Percentiles rank a stretch among this genome's conserved stretches.
These are phyloP conservation scores for Podiceps cristatus DNA, from an alignment of 2,113 vertebrate genomes.

Conservation along the genomic window DNA sequence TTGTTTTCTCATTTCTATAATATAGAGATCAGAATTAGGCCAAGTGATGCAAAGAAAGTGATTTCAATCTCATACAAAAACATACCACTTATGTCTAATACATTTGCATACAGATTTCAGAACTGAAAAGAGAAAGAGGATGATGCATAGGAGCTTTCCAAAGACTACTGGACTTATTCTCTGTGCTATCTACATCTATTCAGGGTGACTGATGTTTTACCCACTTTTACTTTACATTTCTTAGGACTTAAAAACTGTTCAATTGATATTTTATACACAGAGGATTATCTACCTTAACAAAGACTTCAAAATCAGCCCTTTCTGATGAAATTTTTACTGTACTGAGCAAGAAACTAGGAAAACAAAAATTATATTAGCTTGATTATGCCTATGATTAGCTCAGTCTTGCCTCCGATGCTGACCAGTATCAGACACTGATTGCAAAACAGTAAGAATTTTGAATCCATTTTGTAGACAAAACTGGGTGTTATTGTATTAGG, in stretches of 20 bases:
- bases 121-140: neutral
- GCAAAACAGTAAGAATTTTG: neutral
- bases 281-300: neutral
- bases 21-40: neutral
- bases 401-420: neutral
- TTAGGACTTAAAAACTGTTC: neutral
- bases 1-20: neutral
- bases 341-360: neutral
- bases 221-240: neutral
- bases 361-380: neutral
- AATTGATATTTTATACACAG: neutral
- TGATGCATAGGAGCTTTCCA: neutral
- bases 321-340: neutral
- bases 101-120: neutral
- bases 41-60: neutral
- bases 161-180: neutral
- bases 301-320: neutral
- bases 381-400: neutral
- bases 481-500: neutral
- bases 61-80: neutral
- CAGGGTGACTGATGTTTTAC: neutral
- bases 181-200: neutral
- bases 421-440: neutral
- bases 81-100: neutral
- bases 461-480: neutral